Percentiles rank a stretch among this genome's conserved stretches.
These are phyloP conservation scores for Fragum whitleyi DNA, from an alignment of 2,888 invertebrate species.

Conservation along the genomic window DNA sequence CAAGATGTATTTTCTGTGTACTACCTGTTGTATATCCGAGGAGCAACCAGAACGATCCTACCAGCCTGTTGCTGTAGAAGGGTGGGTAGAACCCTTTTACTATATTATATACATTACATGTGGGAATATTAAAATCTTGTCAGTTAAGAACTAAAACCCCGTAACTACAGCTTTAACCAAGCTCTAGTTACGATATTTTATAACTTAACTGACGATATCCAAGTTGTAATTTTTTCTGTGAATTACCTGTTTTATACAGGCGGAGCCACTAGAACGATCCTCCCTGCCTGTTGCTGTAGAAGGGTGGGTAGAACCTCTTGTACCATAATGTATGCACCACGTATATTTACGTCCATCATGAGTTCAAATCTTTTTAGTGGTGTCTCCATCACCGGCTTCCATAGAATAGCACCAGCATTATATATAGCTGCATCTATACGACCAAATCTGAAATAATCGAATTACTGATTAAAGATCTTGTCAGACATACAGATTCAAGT, in stretches of 20 bases:
- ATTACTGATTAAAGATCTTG: no score
- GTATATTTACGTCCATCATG: constrained; percentile 78
- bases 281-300: constrained; percentile 71
- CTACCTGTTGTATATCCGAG: constrained; percentile 79
- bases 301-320: constrained; percentile 75
- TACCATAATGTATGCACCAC: constrained; percentile 88
- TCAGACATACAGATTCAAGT: no score
- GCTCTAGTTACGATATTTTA: no score
- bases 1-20: no score
- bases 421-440: constrained; percentile 92
- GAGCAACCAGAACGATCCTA: constrained; percentile 77
- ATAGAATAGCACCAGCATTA: constrained; percentile 92
- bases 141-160: no score
- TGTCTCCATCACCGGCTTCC: constrained; percentile 78
- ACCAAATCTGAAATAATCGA: constrained; percentile 87
- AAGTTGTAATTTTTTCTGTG: no score
- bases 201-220: no score
- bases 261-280: constrained; percentile 77
- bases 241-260: constrained; percentile 80
- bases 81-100: constrained; percentile 73
- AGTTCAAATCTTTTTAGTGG: constrained; percentile 76
- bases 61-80: constrained; percentile 74
- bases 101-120: constrained; percentile 89
- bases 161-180: no score
- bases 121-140: no score